These are phyloP conservation scores for Stenodema calcarata DNA, from an alignment of 2,888 invertebrate genomes.

Conservation along the genomic window DNA sequence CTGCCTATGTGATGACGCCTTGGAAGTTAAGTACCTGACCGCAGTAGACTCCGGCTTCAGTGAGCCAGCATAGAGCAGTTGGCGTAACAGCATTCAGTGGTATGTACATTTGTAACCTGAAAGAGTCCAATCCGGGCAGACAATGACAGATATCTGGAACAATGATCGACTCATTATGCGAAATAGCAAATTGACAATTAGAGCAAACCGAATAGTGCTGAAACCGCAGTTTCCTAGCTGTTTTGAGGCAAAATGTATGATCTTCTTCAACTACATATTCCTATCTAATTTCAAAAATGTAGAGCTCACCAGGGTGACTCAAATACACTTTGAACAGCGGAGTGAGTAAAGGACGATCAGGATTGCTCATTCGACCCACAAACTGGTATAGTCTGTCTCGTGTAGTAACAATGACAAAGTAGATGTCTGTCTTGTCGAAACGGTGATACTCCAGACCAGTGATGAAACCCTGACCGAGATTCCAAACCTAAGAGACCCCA, in stretches of 20 bases:
- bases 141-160: conserved; percentile 69
- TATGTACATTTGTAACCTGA: conserved; percentile 78
- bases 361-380: conserved; percentile 73
- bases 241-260: no score
- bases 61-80: conserved; percentile 86
- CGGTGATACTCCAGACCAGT: conserved; percentile 87
- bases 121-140: conserved; percentile 77
- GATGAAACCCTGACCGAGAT: conserved; percentile 76
- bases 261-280: no score
- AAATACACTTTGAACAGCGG: conserved; percentile 79
- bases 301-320: conserved; percentile 62
- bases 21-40: conserved; percentile 69
- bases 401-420: conserved; percentile 84
- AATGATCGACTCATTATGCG: background rate
- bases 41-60: conserved; percentile 80
- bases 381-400: conserved; percentile 87
- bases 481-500: conserved; percentile 74
- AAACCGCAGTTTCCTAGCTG: no score
- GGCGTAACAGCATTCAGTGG: conserved; percentile 70
- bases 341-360: conserved; percentile 78
- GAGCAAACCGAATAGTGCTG: no score
- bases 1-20: no score
- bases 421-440: conserved; percentile 74
- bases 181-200: background rate
- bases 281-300: background rate